Evolutionary conservation across 2,888 invertebrate species (phyloP).

Genomic region (Pseudolycoriella hygida): DNA sequence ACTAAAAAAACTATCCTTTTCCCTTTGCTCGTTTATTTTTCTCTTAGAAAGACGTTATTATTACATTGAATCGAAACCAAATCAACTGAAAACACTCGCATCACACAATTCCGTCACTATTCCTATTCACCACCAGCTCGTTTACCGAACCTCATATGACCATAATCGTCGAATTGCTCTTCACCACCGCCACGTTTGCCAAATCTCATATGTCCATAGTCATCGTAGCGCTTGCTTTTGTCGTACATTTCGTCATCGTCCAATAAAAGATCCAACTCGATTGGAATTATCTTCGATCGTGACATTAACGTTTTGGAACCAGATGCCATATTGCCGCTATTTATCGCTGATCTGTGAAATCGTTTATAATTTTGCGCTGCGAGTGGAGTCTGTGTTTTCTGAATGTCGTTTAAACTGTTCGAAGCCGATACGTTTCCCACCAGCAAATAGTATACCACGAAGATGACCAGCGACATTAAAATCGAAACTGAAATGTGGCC

Average conservation of each 20-base stretch:
- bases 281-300: conserved; percentile 20
- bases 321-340: not conserved
- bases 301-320: conserved; percentile 13
- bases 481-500: conserved; percentile 4
- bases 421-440: not conserved
- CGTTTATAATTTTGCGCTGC: conserved; percentile 2
- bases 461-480: conserved; percentile 1
- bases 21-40: too few relatives aligned
- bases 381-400: not conserved
- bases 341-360: not conserved
- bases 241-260: conserved; percentile 18
- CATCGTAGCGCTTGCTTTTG: conserved; percentile 41
- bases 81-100: too few relatives aligned
- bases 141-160: conserved; percentile 50
- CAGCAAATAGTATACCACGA: conserved; percentile 4
- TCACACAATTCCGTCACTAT: too few relatives aligned
- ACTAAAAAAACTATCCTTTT: too few relatives aligned
- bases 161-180: conserved; percentile 55
- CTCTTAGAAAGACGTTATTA: too few relatives aligned
- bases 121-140: conserved; percentile 2
- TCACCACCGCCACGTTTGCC: conserved; percentile 35
- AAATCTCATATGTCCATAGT: conserved; percentile 53
- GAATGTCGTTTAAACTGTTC: not conserved
- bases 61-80: too few relatives aligned
- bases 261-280: conserved; percentile 22